A percentile compares a stretch with the other conserved stretches of the same genome.
These are phyloP conservation scores for Mobula hypostoma DNA, from an alignment of 2,113 vertebrate genomes.

Conservation along the genomic window DNA sequence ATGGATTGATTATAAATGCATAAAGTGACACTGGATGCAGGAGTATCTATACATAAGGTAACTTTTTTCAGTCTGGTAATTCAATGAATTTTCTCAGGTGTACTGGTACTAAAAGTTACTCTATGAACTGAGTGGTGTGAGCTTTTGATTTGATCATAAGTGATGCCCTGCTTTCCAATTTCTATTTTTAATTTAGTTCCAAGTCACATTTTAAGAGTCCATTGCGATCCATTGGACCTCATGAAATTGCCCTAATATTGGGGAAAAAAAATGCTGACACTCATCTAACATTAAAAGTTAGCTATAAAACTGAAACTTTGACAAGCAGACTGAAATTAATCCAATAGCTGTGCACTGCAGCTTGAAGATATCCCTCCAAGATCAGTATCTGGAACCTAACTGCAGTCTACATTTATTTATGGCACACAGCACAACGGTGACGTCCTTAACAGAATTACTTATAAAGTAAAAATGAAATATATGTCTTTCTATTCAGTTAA, in stretches of 20 bases:
- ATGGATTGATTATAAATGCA: no score
- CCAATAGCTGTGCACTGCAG: neutral
- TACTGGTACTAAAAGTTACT: neutral
- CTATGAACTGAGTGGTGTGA: neutral
- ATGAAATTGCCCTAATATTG: neutral
- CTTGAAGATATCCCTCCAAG: neutral
- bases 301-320: neutral
- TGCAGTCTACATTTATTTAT: constrained; percentile 20
- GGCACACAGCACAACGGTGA: neutral
- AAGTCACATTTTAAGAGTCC: neutral
- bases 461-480: neutral
- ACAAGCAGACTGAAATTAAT: constrained; percentile 26
- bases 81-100: neutral
- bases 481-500: neutral
- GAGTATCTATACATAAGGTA: no score
- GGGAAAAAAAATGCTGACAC: neutral
- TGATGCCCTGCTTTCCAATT: neutral
- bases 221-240: neutral
- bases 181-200: neutral
- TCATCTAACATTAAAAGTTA: neutral
- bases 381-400: constrained; percentile 20
- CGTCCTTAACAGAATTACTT: neutral
- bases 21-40: no score
- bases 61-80: neutral
- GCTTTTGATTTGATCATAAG: neutral